Evolutionary conservation across 2,888 invertebrate genomes (phyloP).

Genomic region (Carpatolechia fugitivella): DNA sequence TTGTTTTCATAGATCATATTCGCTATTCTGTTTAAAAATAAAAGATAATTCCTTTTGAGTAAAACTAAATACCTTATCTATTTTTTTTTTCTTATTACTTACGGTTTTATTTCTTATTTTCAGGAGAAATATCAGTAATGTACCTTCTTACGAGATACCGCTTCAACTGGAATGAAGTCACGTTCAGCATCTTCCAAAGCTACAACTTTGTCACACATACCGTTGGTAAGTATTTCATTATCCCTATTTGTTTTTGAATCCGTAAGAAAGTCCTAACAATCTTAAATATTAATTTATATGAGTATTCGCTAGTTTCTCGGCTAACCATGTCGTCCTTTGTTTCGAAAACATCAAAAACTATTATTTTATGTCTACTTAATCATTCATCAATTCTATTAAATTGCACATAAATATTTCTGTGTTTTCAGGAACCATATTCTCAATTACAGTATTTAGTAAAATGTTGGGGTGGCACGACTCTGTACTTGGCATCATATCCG

Average conservation of each 20-base stretch:
- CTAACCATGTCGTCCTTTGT: no score
- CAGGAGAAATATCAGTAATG: conserved; percentile 65
- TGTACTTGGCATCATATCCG: conserved; percentile 87
- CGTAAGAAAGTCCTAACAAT: no score
- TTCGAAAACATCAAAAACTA: no score
- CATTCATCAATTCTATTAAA: no score
- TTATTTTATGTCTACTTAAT: background rate
- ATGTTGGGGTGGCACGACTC: conserved; percentile 87
- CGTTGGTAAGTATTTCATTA: conserved; percentile 43
- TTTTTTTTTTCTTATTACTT: background rate
- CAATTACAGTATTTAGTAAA: conserved; percentile 54
- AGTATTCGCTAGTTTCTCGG: no score
- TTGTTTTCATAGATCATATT: no score
- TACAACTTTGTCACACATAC: conserved; percentile 66
- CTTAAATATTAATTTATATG: background rate
- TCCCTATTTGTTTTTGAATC: no score
- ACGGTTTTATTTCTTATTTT: background rate
- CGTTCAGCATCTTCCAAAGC: conserved; percentile 65
- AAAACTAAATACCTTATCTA: no score
- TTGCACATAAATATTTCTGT: no score
- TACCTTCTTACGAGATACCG: conserved; percentile 65
- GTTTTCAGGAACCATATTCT: conserved; percentile 56
- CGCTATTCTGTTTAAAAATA: no score
- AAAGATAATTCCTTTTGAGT: no score
- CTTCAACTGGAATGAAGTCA: conserved; percentile 69